Base-by-base conservation (phyloP, 1,140 invertebrate species). In the Drosophila orosa region DNA sequence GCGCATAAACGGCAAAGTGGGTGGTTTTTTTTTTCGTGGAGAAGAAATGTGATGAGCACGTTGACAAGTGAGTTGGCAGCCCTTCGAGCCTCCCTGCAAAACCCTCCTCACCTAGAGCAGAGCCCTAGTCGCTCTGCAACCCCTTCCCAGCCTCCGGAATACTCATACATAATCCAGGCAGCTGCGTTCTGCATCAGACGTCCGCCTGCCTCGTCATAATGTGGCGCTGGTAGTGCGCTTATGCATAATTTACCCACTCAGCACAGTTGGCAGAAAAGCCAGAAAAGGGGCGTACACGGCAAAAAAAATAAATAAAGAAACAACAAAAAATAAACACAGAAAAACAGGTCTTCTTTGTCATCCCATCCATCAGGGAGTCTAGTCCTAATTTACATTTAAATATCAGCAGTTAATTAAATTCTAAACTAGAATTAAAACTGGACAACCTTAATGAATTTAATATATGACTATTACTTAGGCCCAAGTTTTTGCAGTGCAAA, bases 211-310 rank as follows among this genome's bases (percentile, higher is more conserved):
- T 77, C 79, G 67, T 83, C 84, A 87, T 87, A 87, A 89, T 87
- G 80, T 83, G 80, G 83, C 78, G 83, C 83, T 69, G 76, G 67
- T 87, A 87, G 83, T 87, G 84, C 84, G 84, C 84, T 83, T 87
- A 87, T 87, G 83, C 83, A 87, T 87, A 87, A 87, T 87, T 87
- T 87, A 87, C 71, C 84, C 84, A 86, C 83, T 87, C 83, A 83
- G 84, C 79, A 72, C 45, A 76, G 52, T 66, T 61, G 57, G 65
- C 65, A 74, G 66, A 44, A 68, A 68, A 68, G 60, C 65, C 65
- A 71, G 74, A 58, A 67, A 54, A 39, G 61, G 40, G 72, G 59
- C 45, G 44, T 52, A 54, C 61, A 68, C 65, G 10, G 45, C 0
- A 9, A 24, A 13, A 68, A 55, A 39, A n/a, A 63, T n/a, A 35